Evolutionary conservation across 2,113 vertebrate species (phyloP).

Genomic region (Erinaceus europaeus): DNA sequence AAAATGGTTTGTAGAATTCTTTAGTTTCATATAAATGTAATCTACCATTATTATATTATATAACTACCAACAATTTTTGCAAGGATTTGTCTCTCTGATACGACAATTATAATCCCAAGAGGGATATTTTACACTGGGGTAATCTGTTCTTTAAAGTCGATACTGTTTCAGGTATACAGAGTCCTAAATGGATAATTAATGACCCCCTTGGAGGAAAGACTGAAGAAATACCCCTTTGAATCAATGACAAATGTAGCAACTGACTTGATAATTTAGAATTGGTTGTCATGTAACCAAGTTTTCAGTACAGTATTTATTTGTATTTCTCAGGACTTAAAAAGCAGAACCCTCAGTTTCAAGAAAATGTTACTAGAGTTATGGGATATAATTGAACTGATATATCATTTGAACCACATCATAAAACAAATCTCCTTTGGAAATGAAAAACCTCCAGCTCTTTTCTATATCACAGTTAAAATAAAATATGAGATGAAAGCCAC

Average conservation of each 20-base stretch:
- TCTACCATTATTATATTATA: background rate
- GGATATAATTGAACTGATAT: background rate
- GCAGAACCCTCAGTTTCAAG: background rate
- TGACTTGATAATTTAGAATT: constrained; percentile 2
- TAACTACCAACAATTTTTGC: background rate
- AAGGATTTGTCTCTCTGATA: background rate
- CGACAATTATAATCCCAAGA: background rate
- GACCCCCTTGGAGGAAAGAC: background rate
- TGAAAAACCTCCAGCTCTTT: background rate
- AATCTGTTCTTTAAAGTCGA: background rate
- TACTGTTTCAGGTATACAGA: background rate
- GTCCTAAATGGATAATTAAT: background rate
- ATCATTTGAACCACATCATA: background rate
- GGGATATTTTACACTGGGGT: background rate
- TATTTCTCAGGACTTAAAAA: background rate
- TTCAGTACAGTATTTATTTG: background rate
- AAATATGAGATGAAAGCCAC: background rate
- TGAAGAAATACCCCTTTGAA: background rate
- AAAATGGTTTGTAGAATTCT: background rate
- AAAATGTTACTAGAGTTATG: background rate
- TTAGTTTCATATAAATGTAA: background rate
- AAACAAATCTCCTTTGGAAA: constrained; percentile 8
- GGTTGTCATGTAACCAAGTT: background rate
- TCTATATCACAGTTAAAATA: background rate
- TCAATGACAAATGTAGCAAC: background rate